Evolutionary conservation across 2,113 vertebrate genomes (phyloP), one percentile per base, ranked within the genome.

Genomic region (Puffinus mauretanicus): DNA sequence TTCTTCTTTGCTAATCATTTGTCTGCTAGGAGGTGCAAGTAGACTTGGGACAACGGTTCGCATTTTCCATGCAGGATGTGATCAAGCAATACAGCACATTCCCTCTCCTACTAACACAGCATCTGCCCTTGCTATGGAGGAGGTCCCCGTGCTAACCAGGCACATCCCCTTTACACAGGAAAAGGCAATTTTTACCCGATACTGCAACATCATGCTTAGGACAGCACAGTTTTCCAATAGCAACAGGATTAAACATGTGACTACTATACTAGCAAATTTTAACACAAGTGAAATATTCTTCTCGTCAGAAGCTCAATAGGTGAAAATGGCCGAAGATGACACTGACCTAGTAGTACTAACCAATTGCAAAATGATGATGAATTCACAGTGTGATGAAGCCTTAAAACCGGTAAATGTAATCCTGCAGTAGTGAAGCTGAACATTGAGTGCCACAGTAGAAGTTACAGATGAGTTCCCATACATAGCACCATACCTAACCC

Each of bases 1-100:
- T 86, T 67, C 8, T 40, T 58, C 46, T 27, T 80, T 13, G 32
- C 51, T 52, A 25, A 57, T 29, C 29, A 75, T 58, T 86, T 49
- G 16, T 22, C 19, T 72, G 29, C 6, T 26, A 46, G n/a, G 22
- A 69, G 38, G 15, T 17, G 81, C 13, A 72, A 26, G 44, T 2
- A 36, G 9, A 69, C 29, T 22, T 69, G 22, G 25, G 54, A 64
- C 20, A 76, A 60, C 0, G 0, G 61, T 25, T 66, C 40, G 25
- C 15, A 29, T 70, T 65, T 84, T 78, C 55, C 36, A 75, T 1
- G 2, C 7, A 9, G 15, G 16, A 72, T 14, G 8, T 10, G 7
- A 57, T 11, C 34, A 30, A 5, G 19, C 38, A 64, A 30, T 25
- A 49, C 19, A 46, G 30, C 16, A 49, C 13, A 10, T 15, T 72